Evolutionary conservation across 2,888 invertebrate species (phyloP).

Genomic region (Merodon equestris): DNA sequence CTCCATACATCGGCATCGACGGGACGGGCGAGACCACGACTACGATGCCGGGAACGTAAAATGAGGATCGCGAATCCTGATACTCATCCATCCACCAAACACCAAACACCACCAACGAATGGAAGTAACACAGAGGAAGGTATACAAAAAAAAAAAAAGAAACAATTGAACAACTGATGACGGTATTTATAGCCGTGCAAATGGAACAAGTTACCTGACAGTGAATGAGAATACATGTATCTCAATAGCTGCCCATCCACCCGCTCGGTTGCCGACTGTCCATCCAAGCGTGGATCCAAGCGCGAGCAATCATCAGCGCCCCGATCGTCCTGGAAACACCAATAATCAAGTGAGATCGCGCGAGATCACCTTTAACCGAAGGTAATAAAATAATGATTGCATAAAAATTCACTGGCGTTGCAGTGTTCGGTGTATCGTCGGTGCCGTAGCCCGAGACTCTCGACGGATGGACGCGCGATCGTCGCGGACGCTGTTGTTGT

Average conservation of each 20-base stretch:
- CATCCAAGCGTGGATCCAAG: constrained; percentile 14
- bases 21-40: constrained; percentile 2
- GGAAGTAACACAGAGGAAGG: constrained; percentile 2
- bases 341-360: constrained; percentile 69
- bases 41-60: constrained; percentile 18
- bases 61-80: constrained; percentile 60
- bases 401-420: constrained; percentile 68
- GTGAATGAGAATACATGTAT: constrained; percentile 67
- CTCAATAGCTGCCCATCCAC: constrained; percentile 52
- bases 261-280: neutral
- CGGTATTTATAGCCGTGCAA: constrained; percentile 68
- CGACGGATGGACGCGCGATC: too few relatives aligned
- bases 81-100: constrained; percentile 61
- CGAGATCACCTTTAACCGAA: constrained; percentile 68
- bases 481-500: too few relatives aligned
- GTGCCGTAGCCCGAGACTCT: constrained; percentile 4
- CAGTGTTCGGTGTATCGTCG: constrained; percentile 47
- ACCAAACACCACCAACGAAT: constrained; percentile 4
- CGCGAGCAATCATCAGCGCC: constrained; percentile 67
- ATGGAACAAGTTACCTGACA: constrained; percentile 69
- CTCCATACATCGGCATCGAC: constrained; percentile 30
- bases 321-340: constrained; percentile 65
- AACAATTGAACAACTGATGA: constrained; percentile 61
- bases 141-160: neutral
- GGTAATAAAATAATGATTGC: constrained; percentile 69